Evolutionary conservation across 2,888 invertebrate species (phyloP).

Genomic region (Apamea monoglypha): DNA sequence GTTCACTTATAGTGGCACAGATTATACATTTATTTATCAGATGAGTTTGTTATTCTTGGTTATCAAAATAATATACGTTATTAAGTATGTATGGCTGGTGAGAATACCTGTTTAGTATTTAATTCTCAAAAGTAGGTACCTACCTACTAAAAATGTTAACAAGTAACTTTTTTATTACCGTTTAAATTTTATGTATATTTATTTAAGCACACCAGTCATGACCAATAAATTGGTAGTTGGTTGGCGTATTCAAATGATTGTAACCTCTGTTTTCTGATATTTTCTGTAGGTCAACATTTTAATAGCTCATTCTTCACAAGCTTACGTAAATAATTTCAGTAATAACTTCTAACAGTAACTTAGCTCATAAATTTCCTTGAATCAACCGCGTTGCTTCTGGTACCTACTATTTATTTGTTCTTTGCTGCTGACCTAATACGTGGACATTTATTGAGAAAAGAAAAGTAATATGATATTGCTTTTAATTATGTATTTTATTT

Average conservation of each 20-base stretch:
- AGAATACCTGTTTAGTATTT: not conserved
- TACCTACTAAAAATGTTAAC: not conserved
- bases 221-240: not conserved
- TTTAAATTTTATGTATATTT: not conserved
- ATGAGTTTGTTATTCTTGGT: conserved; percentile 5
- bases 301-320: not conserved
- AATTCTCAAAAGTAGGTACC: not conserved
- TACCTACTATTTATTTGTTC: not conserved
- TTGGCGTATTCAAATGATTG: not conserved
- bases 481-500: conserved; percentile 22
- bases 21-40: conserved; percentile 29
- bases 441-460: conserved; percentile 10
- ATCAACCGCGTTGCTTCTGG: conserved; percentile 1
- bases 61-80: not conserved
- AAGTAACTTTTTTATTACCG: not conserved
- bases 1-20: conserved; percentile 23
- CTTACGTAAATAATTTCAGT: not conserved
- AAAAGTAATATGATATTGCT: conserved; percentile 15
- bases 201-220: not conserved
- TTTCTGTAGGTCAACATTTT: not conserved
- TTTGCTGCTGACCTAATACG: not conserved
- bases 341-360: not conserved
- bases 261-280: not conserved
- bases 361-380: conserved; percentile 16
- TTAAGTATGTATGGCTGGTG: not conserved